Evolutionary conservation across 2,113 vertebrate species (phyloP).

Genomic region (Solenodon paradoxus): DNA sequence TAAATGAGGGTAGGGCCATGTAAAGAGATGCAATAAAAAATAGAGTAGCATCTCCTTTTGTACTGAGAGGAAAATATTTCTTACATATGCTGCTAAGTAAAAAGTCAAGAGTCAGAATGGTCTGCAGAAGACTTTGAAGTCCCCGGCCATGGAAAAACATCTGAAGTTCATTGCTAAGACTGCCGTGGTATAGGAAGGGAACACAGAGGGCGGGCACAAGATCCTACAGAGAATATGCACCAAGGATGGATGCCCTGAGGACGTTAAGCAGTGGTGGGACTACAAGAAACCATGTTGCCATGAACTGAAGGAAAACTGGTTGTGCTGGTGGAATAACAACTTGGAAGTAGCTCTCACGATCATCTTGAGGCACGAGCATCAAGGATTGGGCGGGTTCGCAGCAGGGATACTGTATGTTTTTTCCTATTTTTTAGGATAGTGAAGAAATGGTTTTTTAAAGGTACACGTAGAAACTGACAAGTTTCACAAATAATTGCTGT

Average conservation of each 20-base stretch:
- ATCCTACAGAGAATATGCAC: neutral
- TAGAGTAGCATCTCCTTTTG: neutral
- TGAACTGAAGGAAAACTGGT: neutral
- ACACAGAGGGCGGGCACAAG: no score
- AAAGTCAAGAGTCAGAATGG: neutral
- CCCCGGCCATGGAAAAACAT: neutral
- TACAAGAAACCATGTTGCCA: neutral
- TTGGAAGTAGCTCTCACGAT: neutral
- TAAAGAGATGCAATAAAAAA: neutral
- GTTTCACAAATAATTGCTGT: neutral
- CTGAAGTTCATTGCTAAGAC: neutral
- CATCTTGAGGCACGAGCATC: neutral
- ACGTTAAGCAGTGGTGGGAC: rapidly evolving
- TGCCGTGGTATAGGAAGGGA: neutral
- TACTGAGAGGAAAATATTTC: neutral
- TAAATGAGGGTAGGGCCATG: neutral
- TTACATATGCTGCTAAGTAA: neutral
- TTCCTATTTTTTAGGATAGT: neutral
- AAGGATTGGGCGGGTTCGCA: neutral
- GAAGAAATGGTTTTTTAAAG: neutral
- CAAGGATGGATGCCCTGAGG: neutral
- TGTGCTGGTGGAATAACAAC: neutral
- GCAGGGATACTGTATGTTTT: neutral
- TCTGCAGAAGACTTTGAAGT: neutral
- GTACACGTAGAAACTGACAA: neutral